Percentiles rank a stretch among this genome's conserved stretches.
These are phyloP conservation scores for Tillus elongatus DNA, from an alignment of 2,888 invertebrate genomes.

Conservation along the genomic window DNA sequence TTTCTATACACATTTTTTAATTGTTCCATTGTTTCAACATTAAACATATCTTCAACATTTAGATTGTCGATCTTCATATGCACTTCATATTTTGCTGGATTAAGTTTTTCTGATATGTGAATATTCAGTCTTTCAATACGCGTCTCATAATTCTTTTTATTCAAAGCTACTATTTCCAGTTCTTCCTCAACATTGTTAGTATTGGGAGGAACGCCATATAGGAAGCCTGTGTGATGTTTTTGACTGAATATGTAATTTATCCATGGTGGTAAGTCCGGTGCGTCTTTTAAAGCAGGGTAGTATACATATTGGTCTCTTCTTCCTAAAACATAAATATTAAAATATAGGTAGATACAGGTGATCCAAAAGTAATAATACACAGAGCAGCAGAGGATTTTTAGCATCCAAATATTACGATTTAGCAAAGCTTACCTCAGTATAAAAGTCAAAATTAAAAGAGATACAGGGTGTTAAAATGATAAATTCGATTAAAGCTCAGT, in stretches of 20 bases:
- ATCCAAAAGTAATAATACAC: too few species aligned
- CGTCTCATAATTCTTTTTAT: constrained; percentile 70
- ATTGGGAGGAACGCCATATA: constrained; percentile 76
- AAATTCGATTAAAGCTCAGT: too few species aligned
- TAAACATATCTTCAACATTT: constrained; percentile 80
- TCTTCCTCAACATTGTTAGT: constrained; percentile 46
- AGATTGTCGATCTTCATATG: constrained; percentile 84
- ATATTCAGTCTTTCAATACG: constrained; percentile 54
- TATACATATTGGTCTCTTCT: constrained; percentile 54
- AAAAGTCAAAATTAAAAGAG: too few species aligned
- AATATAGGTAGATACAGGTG: too few species aligned
- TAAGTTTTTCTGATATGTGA: constrained; percentile 55
- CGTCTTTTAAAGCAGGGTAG: constrained; percentile 62
- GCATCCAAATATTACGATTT: too few species aligned
- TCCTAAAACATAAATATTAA: constrained; percentile 7
- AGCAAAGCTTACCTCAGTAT: too few species aligned
- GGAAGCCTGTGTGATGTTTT: constrained; percentile 66
- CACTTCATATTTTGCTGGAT: constrained; percentile 64
- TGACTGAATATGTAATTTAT: constrained; percentile 74
- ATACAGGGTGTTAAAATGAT: too few species aligned
- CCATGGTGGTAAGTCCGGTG: constrained; percentile 82
- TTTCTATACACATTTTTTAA: constrained; percentile 69
- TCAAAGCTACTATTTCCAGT: constrained; percentile 68
- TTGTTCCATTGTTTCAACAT: constrained; percentile 58
- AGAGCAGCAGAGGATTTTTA: too few species aligned